Conservation (phyloP, 2,888 invertebrate species). For the Pachydiplax longipennis region DNA sequence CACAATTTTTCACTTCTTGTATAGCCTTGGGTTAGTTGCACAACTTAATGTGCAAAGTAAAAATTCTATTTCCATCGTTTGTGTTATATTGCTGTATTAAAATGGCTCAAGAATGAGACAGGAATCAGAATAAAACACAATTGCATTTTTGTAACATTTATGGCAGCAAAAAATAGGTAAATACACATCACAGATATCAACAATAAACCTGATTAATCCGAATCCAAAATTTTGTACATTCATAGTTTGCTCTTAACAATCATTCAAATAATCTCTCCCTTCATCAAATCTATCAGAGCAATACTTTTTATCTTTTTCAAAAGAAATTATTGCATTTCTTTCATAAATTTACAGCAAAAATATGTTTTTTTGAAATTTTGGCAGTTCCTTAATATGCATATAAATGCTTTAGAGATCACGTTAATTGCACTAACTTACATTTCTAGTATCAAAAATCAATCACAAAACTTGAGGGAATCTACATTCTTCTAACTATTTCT, state of each 20-base stretch:
- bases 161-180: conserved; percentile 26
- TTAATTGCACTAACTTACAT: not conserved
- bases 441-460: not conserved
- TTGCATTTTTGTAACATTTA: not conserved
- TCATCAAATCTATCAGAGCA: not conserved
- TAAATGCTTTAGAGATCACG: conserved; percentile 9
- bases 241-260: not conserved
- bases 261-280: not conserved
- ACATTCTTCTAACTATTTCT: not conserved
- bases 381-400: conserved; percentile 2
- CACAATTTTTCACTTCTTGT: too few relatives aligned
- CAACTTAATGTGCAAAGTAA: too few relatives aligned
- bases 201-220: not conserved
- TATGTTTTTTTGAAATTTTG: not conserved
- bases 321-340: not conserved
- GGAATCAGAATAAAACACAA: not conserved
- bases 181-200: conserved; percentile 35
- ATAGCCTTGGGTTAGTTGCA: too few relatives aligned
- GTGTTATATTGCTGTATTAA: too few relatives aligned
- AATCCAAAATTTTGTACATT: not conserved
- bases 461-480: not conserved
- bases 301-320: not conserved
- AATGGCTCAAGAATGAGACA: too few relatives aligned
- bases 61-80: too few relatives aligned
- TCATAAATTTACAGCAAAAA: conserved; percentile 26